phyloP scores from a whole-genome alignment of 2,113 vertebrate genomes.

The Alectura lathami region DNA sequence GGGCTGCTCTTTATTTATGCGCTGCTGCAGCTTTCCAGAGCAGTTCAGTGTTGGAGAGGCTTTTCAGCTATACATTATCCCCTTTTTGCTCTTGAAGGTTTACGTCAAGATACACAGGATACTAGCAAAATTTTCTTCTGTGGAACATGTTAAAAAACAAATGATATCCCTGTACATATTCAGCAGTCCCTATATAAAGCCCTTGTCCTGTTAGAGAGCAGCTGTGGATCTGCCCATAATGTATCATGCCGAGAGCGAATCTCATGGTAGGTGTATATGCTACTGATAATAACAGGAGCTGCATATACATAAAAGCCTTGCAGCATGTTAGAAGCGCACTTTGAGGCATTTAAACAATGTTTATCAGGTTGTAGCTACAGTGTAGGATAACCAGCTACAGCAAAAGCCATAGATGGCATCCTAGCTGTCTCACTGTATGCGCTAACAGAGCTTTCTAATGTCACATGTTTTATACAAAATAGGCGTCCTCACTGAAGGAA shows the following conservation, averaged over 20 bases:
- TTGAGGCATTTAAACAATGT: background rate
- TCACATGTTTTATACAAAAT: constrained; percentile 40
- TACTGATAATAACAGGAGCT: background rate
- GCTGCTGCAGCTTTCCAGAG: constrained; percentile 64
- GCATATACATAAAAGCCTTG: background rate
- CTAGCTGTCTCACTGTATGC: background rate
- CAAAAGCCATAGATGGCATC: constrained; percentile 19
- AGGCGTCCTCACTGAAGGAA: background rate
- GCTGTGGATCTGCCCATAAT: background rate
- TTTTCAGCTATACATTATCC: constrained; percentile 67
- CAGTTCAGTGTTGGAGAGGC: constrained; percentile 36
- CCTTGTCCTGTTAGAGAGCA: background rate
- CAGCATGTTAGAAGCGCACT: background rate
- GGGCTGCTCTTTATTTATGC: constrained; percentile 75
- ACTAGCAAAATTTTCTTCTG: background rate
- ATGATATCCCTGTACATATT: background rate
- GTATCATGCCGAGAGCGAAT: background rate
- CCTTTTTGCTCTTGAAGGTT: constrained; percentile 19
- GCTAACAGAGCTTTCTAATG: background rate
- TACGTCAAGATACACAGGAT: background rate
- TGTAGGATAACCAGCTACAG: background rate
- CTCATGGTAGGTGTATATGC: background rate
- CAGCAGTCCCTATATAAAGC: background rate
- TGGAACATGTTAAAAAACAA: background rate
- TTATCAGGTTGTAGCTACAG: background rate